phyloP scores from a whole-genome alignment of 2,113 vertebrate species.

The Protobothrops mucrosquamatus region DNA sequence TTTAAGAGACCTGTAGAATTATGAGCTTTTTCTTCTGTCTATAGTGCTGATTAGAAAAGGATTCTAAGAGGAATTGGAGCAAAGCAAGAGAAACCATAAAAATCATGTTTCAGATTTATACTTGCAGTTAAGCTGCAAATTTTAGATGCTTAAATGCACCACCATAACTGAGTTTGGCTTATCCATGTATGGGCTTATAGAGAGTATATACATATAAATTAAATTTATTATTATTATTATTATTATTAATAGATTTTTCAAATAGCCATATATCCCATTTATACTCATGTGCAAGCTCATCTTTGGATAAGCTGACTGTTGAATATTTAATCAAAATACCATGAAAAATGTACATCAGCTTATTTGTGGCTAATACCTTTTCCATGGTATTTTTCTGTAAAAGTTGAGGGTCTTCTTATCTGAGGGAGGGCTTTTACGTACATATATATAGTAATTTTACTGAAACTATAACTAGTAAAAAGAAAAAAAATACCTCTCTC shows the following conservation, averaged over 20 bases:
- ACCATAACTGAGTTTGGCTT: neutral
- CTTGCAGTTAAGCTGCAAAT: neutral
- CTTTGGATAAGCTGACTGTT: neutral
- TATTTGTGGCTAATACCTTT: neutral
- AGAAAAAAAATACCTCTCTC: neutral
- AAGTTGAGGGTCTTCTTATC: neutral
- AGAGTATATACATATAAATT: neutral
- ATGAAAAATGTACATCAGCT: neutral
- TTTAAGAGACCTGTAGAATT: neutral
- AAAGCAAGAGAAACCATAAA: neutral
- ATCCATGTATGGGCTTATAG: neutral
- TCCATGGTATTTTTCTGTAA: neutral
- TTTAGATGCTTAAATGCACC: neutral
- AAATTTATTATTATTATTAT: too few species aligned
- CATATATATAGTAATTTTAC: neutral
- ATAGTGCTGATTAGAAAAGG: neutral
- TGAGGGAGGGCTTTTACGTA: neutral
- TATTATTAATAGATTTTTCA: neutral
- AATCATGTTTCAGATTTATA: neutral
- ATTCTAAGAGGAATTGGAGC: neutral
- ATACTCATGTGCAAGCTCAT: neutral
- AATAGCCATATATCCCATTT: neutral
- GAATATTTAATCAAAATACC: neutral
- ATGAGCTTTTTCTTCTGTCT: neutral
- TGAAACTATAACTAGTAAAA: neutral